Percentiles rank a stretch among this genome's conserved stretches.
Conservation (phyloP, 2,797 vertebrate genomes). For the Lemur catta region DNA sequence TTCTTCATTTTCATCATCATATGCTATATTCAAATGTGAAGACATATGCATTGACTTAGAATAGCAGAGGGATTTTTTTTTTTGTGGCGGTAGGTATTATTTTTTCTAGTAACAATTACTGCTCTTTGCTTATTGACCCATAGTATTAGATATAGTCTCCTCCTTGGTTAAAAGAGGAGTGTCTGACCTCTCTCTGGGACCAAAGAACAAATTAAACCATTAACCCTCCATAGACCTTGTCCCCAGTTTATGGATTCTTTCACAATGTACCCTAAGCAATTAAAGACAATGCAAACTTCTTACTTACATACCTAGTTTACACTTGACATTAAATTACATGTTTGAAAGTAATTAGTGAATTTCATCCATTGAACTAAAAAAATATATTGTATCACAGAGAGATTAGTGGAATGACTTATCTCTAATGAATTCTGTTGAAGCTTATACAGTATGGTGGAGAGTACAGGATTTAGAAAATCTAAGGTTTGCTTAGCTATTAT, state of each 20-base stretch:
- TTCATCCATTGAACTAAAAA: background rate
- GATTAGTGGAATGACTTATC: background rate
- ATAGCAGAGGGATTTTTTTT: background rate
- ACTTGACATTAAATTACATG: background rate
- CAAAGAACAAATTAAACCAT: background rate
- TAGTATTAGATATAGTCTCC: background rate
- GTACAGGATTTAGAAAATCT: background rate
- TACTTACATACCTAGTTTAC: background rate
- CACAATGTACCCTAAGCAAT: background rate
- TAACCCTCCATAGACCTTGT: background rate
- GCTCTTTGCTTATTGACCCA: background rate
- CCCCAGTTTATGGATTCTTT: background rate
- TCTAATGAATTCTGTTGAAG: background rate
- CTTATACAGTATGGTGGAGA: background rate
- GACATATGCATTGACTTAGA: background rate
- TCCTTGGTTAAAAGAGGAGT: background rate
- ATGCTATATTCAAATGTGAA: background rate
- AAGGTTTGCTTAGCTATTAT: background rate
- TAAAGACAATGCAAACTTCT: background rate
- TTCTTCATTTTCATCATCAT: background rate
- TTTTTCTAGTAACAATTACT: background rate
- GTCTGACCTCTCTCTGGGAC: background rate
- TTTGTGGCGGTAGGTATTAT: background rate
- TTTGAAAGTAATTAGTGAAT: background rate
- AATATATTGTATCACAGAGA: background rate